phyloP scores from a whole-genome alignment of 2,113 vertebrate species.

The Pedionomus torquatus region DNA sequence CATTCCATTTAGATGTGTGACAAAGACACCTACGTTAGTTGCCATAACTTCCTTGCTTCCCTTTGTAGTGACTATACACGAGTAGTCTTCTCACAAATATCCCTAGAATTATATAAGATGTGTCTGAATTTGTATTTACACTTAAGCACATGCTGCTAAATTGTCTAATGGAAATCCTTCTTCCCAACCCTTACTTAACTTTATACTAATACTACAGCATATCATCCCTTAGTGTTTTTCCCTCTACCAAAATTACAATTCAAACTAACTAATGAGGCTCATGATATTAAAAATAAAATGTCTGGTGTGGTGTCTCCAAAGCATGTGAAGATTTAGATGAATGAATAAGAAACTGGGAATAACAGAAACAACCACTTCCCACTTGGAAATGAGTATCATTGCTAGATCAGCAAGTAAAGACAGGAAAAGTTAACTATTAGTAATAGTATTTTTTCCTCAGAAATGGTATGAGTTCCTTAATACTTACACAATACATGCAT shows the following conservation, averaged over 20 bases:
- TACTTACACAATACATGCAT: accelerated
- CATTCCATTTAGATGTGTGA: neutral
- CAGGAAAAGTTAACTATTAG: neutral
- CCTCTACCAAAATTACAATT: neutral
- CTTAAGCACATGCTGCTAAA: neutral
- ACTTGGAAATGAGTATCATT: neutral
- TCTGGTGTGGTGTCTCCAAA: neutral
- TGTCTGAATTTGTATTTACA: neutral
- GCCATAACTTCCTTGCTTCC: neutral
- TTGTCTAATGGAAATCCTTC: neutral
- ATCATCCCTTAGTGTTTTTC: neutral
- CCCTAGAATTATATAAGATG: neutral
- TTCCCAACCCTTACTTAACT: neutral
- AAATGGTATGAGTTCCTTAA: neutral
- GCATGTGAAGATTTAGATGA: neutral
- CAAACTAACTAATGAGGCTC: neutral
- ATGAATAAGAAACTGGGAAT: neutral
- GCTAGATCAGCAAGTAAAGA: neutral
- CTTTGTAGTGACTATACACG: neutral
- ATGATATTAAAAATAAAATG: neutral
- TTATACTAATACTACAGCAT: neutral
- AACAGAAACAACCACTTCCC: neutral
- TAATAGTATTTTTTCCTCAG: neutral
- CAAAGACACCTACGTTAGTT: neutral
- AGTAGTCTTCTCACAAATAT: neutral